phyloP scores from a whole-genome alignment of 2,797 vertebrate species.

The Thaleichthys pacificus region DNA sequence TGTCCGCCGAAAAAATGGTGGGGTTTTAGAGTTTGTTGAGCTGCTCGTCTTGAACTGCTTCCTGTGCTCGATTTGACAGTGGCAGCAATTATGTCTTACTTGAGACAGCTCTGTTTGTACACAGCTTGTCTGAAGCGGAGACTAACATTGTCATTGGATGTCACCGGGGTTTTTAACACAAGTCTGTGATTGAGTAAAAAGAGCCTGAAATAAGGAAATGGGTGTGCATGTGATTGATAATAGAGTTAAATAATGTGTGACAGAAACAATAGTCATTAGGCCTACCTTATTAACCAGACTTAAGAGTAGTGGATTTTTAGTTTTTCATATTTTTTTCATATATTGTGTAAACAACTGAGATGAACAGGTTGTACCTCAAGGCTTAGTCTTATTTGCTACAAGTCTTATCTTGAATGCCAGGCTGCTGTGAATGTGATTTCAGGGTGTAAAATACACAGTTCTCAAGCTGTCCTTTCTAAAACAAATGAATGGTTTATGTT shows the following conservation, averaged over 20 bases:
- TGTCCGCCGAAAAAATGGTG: slow-evolving; percentile 38
- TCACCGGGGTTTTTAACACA: background rate
- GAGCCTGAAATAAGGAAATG: background rate
- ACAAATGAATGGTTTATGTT: slow-evolving; percentile 9
- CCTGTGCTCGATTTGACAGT: slow-evolving; percentile 47
- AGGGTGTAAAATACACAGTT: slow-evolving; percentile 1
- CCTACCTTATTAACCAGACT: background rate
- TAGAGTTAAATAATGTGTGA: background rate
- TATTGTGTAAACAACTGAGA: background rate
- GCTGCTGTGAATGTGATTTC: slow-evolving; percentile 1
- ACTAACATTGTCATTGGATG: background rate
- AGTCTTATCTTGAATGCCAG: slow-evolving; percentile 18
- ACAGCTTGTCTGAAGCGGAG: slow-evolving; percentile 15
- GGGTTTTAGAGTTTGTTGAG: slow-evolving; percentile 45
- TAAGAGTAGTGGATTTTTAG: background rate
- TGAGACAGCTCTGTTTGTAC: slow-evolving; percentile 42
- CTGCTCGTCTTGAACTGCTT: slow-evolving; percentile 32
- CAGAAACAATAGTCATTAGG: background rate
- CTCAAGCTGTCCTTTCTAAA: background rate
- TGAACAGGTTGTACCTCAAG: background rate
- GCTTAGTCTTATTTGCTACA: slow-evolving; percentile 14
- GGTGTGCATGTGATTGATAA: background rate
- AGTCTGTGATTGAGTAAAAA: background rate
- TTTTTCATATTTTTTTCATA: background rate
- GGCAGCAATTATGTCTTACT: slow-evolving; percentile 56